Base-by-base conservation (phyloP, 2,113 vertebrate species). In the Tapirus terrestris region DNA sequence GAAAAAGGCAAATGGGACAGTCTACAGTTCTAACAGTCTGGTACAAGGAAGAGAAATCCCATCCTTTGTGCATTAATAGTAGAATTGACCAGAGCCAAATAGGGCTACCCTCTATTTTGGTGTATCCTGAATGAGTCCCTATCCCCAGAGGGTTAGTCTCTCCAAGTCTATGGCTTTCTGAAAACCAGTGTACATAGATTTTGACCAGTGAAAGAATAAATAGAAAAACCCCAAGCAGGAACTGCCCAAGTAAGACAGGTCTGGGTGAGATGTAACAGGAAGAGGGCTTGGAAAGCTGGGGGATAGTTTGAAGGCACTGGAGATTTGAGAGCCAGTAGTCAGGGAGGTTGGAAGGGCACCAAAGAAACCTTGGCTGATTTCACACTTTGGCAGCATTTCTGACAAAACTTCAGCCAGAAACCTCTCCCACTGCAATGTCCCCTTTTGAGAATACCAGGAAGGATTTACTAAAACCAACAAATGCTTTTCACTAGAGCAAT, bases 301-400 rank as follows among this genome's bases (percentile, higher is more conserved):
- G 73, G 85, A 87, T 8, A 89, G 73, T 96, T 67, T 89, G n/a
- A 95, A 97, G 95, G 82, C 75, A 70, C 23, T 90, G 39, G 85
- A 92, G 8, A 73, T 61, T 82, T 86, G 60, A 89, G 67, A 96
- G 76, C 45, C 82, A 93, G 86, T 89, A 85, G 96, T 93, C 89
- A 96, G 96, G 82, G 79, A 96, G 31, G 86, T 89, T 98, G 97
- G 98, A 98, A 97, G 98, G 98, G 73, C 97, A 97, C 87, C 96
- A 98, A 95, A 96, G 67, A 97, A 97, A 89, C 45, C 68, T 97
- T 97, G 94, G 68, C 92, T 97, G 39, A 97, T 94, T 97, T 97
- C 79, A 96, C 83, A 96, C 39, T 89, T 97, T 97, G 98, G 98
- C 96, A 96, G 86, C 27, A 85, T 90, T 90, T 96, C 95, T 97